These are phyloP conservation scores for Sphaerophoria rueppellii DNA, from an alignment of 2,888 invertebrate genomes.

Conservation along the genomic window DNA sequence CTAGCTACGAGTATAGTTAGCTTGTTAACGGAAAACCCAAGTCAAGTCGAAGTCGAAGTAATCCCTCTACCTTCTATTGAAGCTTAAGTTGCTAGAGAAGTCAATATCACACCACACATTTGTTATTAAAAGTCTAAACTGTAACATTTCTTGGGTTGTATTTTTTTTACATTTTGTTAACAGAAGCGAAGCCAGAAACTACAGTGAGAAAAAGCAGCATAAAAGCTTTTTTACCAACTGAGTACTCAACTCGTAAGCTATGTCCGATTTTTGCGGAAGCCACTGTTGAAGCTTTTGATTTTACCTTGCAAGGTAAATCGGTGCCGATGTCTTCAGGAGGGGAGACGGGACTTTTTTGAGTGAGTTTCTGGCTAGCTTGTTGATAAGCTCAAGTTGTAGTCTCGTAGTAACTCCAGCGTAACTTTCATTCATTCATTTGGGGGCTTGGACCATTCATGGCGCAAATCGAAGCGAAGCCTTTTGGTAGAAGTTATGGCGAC, in stretches of 20 bases:
- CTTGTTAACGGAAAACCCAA: constrained; percentile 37
- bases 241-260: constrained; percentile 39
- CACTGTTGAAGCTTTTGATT: constrained; percentile 55
- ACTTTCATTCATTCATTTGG: constrained; percentile 55
- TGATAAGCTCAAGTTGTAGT: not conserved
- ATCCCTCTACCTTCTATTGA: constrained; percentile 62
- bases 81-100: constrained; percentile 38
- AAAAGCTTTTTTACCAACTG: constrained; percentile 13
- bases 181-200: not conserved
- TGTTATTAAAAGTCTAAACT: constrained; percentile 51
- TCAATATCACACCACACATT: constrained; percentile 47
- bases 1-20: constrained; percentile 10
- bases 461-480: constrained; percentile 17
- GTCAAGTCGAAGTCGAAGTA: constrained; percentile 9
- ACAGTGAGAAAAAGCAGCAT: constrained; percentile 4
- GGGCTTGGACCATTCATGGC: constrained; percentile 9
- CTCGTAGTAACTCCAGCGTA: not conserved
- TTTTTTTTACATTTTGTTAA: constrained; percentile 11
- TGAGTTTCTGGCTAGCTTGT: constrained; percentile 42
- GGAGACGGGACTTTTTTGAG: constrained; percentile 37
- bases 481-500: constrained; percentile 23
- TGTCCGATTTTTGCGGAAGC: constrained; percentile 42
- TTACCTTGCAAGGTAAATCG: constrained; percentile 36
- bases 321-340: not conserved
- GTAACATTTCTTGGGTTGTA: constrained; percentile 36